phyloP scores from a whole-genome alignment of 2,797 vertebrate species.

The Pogoniulus pusillus region DNA sequence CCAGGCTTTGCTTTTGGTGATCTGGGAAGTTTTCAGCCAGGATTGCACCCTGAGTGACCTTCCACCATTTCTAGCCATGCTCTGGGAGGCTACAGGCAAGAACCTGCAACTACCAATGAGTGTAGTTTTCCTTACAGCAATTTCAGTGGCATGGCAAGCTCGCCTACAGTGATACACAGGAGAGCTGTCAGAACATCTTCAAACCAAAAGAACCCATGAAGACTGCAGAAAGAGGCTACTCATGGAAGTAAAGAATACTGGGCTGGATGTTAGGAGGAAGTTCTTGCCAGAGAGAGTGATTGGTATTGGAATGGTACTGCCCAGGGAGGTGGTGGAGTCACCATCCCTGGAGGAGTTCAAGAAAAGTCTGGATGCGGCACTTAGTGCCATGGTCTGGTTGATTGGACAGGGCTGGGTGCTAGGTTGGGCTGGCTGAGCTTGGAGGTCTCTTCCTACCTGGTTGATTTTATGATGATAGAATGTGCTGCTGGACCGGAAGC shows the following conservation, averaged over 20 bases:
- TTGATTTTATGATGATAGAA: too few species aligned
- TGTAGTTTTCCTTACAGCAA: not conserved
- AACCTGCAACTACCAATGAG: not conserved
- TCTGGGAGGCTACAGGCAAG: not conserved
- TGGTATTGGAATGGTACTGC: too few species aligned
- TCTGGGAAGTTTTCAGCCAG: not conserved
- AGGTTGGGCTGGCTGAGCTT: too few species aligned
- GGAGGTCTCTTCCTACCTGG: too few species aligned
- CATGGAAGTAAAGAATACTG: not conserved
- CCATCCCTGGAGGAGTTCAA: too few species aligned
- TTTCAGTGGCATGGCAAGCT: not conserved
- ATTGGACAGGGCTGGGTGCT: too few species aligned
- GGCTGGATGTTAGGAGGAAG: too few species aligned
- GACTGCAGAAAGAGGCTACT: not conserved
- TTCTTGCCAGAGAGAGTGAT: too few species aligned
- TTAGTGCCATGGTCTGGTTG: too few species aligned
- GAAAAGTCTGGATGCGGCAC: too few species aligned
- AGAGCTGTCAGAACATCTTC: not conserved
- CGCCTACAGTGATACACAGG: not conserved
- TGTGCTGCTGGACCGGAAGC: too few species aligned
- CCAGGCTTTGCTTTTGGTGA: not conserved
- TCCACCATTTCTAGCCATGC: not conserved
- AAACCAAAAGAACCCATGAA: not conserved
- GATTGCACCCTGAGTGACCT: not conserved
- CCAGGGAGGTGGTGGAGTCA: too few species aligned